These are phyloP conservation scores for Aproaerema taeniolella DNA, from an alignment of 2,888 invertebrate species.

Conservation along the genomic window DNA sequence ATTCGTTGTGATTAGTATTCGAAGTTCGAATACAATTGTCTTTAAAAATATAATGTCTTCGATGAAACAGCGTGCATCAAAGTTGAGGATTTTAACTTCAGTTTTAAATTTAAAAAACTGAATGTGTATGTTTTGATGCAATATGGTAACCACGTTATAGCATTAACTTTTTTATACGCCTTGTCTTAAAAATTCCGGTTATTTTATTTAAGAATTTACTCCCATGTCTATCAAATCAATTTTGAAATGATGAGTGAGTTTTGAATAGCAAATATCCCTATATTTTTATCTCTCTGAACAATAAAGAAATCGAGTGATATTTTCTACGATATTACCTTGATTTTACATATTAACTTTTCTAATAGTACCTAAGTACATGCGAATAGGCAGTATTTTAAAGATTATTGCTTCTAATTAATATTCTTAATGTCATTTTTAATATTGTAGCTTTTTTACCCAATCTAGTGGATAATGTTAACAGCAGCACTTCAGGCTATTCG, in stretches of 20 bases:
- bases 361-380: constrained; percentile 43
- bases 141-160: too few species aligned
- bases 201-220: too few species aligned
- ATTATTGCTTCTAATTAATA: constrained; percentile 46
- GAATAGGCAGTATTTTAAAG: constrained; percentile 59
- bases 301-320: constrained; percentile 66
- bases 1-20: too few species aligned
- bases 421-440: constrained; percentile 41
- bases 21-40: too few species aligned
- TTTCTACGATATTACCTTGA: constrained; percentile 58
- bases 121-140: too few species aligned
- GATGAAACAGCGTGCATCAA: too few species aligned
- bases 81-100: too few species aligned
- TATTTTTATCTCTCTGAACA: constrained; percentile 57
- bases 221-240: too few species aligned
- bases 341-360: constrained; percentile 26
- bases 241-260: constrained; percentile 40
- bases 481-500: too few species aligned
- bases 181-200: too few species aligned
- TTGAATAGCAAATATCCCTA: constrained; percentile 4
- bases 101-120: too few species aligned
- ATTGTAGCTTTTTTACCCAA: constrained; percentile 71
- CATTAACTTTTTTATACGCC: too few species aligned
- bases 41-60: constrained; percentile 3
- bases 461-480: constrained; percentile 42